phyloP scores from a whole-genome alignment of 2,113 vertebrate genomes.

The Cervus canadensis region DNA sequence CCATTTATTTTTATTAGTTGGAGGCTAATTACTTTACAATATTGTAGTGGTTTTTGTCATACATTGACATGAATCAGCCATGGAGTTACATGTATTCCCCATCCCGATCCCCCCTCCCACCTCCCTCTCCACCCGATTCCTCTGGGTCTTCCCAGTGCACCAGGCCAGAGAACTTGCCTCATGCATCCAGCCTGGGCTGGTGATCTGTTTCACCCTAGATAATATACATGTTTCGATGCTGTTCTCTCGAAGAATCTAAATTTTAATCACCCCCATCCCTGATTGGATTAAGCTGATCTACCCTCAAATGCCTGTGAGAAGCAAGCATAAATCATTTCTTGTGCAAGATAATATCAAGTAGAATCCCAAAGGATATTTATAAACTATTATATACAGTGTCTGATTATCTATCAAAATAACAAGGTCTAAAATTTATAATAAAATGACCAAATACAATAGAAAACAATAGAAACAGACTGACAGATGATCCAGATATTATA shows the following conservation, averaged over 20 bases:
- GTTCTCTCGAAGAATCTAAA: not conserved
- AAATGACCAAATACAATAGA: not conserved
- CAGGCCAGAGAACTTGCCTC: too few species aligned
- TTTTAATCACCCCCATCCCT: not conserved
- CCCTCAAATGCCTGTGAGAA: not conserved
- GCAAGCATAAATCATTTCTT: not conserved
- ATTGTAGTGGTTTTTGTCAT: too few species aligned
- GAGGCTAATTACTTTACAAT: too few species aligned
- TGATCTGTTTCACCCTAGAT: too few species aligned
- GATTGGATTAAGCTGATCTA: not conserved
- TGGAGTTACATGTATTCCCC: too few species aligned
- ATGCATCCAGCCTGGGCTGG: too few species aligned
- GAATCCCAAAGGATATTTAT: not conserved
- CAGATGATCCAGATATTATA: not conserved
- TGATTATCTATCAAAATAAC: not conserved
- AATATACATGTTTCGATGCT: too few species aligned
- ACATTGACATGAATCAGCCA: too few species aligned
- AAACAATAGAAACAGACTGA: not conserved
- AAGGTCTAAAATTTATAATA: not conserved
- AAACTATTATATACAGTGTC: not conserved
- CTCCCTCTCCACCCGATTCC: too few species aligned
- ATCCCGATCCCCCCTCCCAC: too few species aligned
- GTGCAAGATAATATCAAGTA: not conserved
- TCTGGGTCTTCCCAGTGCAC: too few species aligned
- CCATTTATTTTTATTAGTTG: too few species aligned